Base-by-base conservation (phyloP, 2,797 vertebrate genomes). In the Adelosebastes latens region DNA sequence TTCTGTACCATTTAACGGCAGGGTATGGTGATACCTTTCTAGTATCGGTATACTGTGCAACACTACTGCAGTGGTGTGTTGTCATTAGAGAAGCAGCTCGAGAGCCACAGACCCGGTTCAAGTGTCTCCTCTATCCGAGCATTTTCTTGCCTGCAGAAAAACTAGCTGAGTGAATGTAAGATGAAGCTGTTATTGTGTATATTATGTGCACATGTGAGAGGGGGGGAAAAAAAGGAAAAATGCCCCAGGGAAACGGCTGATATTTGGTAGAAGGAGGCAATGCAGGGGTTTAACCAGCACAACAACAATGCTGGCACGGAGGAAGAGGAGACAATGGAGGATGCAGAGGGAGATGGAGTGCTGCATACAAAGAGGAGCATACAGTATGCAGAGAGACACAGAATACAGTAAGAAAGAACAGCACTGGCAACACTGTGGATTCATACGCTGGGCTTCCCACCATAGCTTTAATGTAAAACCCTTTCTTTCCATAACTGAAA, bases 301-400 rank as follows among this genome's bases (percentile, higher is more conserved):
- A 61, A 72, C 31, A 81, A 81, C 63, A 77, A 83, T 42, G 58
- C 46, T 67, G 76, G 52, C 65, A 69, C 31, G 2, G 55, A 49
- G 10, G 53, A 32, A 61, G 49, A 71, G 34, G 56, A 82, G 62
- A 83, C 79, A 71, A 81, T 46, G 75, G 31, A 75, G 75, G 83
- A 63, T 42, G 58, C 66, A 42, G 78, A 76, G 63, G 31, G 68
- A 79, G 73, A 39, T 3, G 6, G 59, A 70, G 60, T 52, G 74
- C 49, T 31, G 67, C 59, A 62, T 32, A 69, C 52, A 79, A 56
- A 73, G 53, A 85, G 72, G 39, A 39, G 58, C 32, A 29, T 36
- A 22, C 58, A 73, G 63, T 49, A 73, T 25, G 63, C 65, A 75
- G 59, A 64, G 39, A 39, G 34, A 34, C 8, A 16, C 18, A 29